Base-by-base conservation (phyloP, 1,140 invertebrate genomes). In the Pachypsylla venusta region DNA sequence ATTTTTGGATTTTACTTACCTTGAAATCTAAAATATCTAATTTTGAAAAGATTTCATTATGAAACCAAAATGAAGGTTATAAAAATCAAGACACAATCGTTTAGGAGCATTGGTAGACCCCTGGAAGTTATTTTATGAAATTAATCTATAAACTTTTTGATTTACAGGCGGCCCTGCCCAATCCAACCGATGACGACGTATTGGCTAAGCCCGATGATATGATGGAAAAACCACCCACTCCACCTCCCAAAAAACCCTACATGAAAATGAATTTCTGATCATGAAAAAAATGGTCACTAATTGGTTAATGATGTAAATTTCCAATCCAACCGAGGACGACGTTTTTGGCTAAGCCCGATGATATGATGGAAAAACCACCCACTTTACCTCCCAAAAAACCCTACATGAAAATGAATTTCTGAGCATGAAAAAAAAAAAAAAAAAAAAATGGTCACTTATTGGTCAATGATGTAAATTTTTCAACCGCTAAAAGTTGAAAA, bases 1-100 rank as follows among this genome's bases (percentile, higher is more conserved):
- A 59, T 42, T 62, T 69, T 70, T 39, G 30, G 10, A 16, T 35
- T 35, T 35, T 35, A 35, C 16, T 12, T 35, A 10, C 16, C 30
- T 35, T 10, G 30, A 35, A 35, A 35, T 16, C 10, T 35, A 35
- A 35, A 10, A 35, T 16, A 35, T 12, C 30, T 35, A 12, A 35
- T 35, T 35, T 35, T 16, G 16, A 35, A 16, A 10, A 35, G n/a
- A n/a, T n/a, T n/a, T n/a, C n/a, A n/a, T n/a, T n/a, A n/a, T n/a
- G n/a, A n/a, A n/a, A n/a, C n/a, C n/a, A n/a, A n/a, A n/a, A n/a
- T n/a, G n/a, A n/a, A n/a, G n/a, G n/a, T n/a, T n/a, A n/a, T n/a
- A n/a, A n/a, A n/a, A n/a, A n/a, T n/a, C n/a, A n/a, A n/a, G n/a
- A n/a, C n/a, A n/a, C n/a, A 35, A 16, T 35, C 30, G 30, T 35